Conservation (phyloP, 1,140 invertebrate species). For the Pseudomyrmex sp. region DNA sequence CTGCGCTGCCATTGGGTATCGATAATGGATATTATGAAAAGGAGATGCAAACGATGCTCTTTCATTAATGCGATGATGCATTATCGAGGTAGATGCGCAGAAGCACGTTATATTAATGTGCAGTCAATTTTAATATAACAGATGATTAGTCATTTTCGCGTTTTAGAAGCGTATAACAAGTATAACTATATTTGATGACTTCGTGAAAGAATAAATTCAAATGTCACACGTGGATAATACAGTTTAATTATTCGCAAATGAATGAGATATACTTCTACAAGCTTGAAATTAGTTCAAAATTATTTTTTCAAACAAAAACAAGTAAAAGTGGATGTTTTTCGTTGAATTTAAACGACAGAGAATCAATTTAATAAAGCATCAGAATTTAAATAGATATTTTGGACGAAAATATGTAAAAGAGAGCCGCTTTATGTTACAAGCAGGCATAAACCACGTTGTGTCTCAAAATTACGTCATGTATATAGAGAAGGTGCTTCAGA, state of each 20-base stretch:
- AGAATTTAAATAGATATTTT: neutral
- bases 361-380: neutral
- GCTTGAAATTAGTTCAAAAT: too few species aligned
- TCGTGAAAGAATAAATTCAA: neutral
- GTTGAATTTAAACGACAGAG: neutral
- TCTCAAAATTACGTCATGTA: slow-evolving; percentile 15
- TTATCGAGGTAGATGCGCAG: slow-evolving; percentile 22
- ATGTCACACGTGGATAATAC: neutral
- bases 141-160: slow-evolving; percentile 31
- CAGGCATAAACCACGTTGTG: slow-evolving; percentile 26
- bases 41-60: slow-evolving; percentile 33
- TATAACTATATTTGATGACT: neutral
- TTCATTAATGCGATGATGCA: slow-evolving; percentile 55
- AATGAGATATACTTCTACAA: too few species aligned
- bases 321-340: neutral
- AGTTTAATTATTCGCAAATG: too few species aligned
- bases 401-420: neutral
- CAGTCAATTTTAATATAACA: slow-evolving; percentile 46
- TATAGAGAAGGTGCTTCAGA: slow-evolving; percentile 10
- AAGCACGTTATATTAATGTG: slow-evolving; percentile 32
- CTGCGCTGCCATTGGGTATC: slow-evolving; percentile 2
- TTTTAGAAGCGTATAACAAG: slow-evolving; percentile 15
- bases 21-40: slow-evolving; percentile 55
- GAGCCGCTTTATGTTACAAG: neutral
- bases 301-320: too few species aligned